These are phyloP conservation scores for Nycticebus coucang DNA, from an alignment of 2,113 vertebrate species.

Conservation along the genomic window DNA sequence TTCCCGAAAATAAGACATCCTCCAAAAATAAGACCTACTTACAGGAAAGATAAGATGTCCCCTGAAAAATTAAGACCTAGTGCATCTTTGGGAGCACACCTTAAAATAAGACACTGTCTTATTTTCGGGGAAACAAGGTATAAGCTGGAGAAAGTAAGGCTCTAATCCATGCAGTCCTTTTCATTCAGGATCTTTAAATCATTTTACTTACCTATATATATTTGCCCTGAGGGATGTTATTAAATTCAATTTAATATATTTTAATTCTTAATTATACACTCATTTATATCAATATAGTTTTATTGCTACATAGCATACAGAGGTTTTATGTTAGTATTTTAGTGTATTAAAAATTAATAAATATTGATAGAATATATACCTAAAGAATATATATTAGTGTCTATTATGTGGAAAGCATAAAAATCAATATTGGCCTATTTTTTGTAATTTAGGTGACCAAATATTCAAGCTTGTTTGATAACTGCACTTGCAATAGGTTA, in stretches of 20 bases:
- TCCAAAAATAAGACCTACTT: too few species aligned
- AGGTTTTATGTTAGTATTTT: neutral
- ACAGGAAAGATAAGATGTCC: too few species aligned
- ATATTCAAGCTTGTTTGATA: neutral
- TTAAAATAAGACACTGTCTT: too few species aligned
- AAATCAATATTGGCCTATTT: neutral
- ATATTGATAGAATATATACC: neutral
- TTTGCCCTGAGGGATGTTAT: neutral
- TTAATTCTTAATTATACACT: constrained; percentile 40
- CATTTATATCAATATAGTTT: constrained; percentile 33
- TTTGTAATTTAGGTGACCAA: neutral
- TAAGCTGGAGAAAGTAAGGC: neutral
- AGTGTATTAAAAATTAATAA: neutral
- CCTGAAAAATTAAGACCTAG: too few species aligned
- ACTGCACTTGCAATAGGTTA: neutral
- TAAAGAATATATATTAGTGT: neutral
- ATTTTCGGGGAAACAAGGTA: too few species aligned
- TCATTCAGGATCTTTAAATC: neutral
- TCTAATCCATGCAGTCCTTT: neutral
- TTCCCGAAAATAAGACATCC: too few species aligned
- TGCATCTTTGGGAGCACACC: too few species aligned
- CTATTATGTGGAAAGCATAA: neutral
- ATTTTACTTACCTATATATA: neutral
- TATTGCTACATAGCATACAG: neutral
- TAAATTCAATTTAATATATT: neutral